phyloP scores from a whole-genome alignment of 2,888 invertebrate genomes.

The Emmelina monodactyla region DNA sequence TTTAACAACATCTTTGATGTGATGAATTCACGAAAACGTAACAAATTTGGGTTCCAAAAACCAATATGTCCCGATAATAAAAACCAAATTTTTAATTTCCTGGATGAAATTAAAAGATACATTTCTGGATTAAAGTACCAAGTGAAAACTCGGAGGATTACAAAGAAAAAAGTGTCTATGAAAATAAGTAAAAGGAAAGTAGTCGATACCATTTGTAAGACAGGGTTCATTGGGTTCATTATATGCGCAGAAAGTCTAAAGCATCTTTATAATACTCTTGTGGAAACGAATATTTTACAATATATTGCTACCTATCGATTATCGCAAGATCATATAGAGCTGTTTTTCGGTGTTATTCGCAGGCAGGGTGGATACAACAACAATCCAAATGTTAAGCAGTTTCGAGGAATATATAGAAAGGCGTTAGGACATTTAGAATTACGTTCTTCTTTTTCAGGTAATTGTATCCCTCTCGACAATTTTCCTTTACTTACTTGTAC shows the following conservation, averaged over 20 bases:
- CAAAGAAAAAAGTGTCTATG: neutral
- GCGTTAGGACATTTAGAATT: conserved; percentile 6
- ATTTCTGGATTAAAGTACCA: neutral
- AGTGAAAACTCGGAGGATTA: neutral
- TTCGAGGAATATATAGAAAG: conserved; percentile 8
- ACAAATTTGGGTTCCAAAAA: conserved; percentile 5
- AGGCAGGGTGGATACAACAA: conserved; percentile 10
- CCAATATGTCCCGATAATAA: conserved; percentile 6
- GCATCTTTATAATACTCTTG: conserved; percentile 4
- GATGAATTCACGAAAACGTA: conserved; percentile 5
- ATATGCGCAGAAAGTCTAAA: conserved; percentile 9
- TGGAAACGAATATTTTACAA: conserved; percentile 3
- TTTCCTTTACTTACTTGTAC: neutral
- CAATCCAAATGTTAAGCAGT: conserved; percentile 7
- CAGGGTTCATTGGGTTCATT: conserved; percentile 10
- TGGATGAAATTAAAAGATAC: conserved; percentile 5
- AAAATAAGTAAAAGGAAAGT: conserved; percentile 6
- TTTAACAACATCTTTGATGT: conserved; percentile 7
- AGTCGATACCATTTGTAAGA: conserved; percentile 7
- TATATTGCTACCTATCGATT: conserved; percentile 9
- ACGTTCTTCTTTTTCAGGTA: conserved; percentile 7
- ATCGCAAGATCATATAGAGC: conserved; percentile 10
- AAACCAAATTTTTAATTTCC: conserved; percentile 1
- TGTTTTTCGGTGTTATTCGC: conserved; percentile 9
- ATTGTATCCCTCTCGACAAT: conserved; percentile 21